Base-by-base conservation (phyloP, 1,140 invertebrate species). In the Episyrphus balteatus region DNA sequence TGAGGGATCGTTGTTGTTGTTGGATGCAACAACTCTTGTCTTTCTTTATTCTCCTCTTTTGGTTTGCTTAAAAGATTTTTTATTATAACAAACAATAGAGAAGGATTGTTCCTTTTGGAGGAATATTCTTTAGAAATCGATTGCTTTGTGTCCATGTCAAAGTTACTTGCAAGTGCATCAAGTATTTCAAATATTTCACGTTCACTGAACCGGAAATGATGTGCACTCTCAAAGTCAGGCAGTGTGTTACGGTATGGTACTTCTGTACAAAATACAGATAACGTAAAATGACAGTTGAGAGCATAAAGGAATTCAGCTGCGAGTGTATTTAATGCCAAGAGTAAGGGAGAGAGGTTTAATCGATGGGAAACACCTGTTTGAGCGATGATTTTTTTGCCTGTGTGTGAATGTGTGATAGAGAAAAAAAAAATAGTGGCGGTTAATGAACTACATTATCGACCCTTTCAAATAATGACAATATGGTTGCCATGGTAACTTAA, bases 291-390 rank as follows among this genome's bases (percentile, higher is more conserved):
- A 30, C 57, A 67, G 42, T 65, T 62, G 37, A 67, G 57, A 21
- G 55, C 58, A 47, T 61, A 56, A 12, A 68, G 50, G 37, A 65
- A 67, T 44, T 68, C 65, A 0, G 64, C 62, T 15, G 67, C 62
- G 14, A 68, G 48, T 2, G 59, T 63, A 44, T 63, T 57, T 39
- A 68, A 26, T 0, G 53, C 53, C 50, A 62, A 37, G 17, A 55
- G 32, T 37, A 65, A 26, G 1, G 64, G 59, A 1, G 58, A 60
- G 2, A 52, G 39, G 1, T 55, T 44, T 26, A 55, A 42, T 12
- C 46, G 47, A 12, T 50, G 44, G n/a, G 30, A 45, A 2, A 38
- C 38, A 6, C 46, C 46, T 18, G 40, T 44, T 12, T 52, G 44
- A 8, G 44, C 43, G 15, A 46, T 30, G 15, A 52, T 49, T 39